Base-by-base conservation (phyloP, 2,113 vertebrate species). In the Anarhynchus alexandrinus region DNA sequence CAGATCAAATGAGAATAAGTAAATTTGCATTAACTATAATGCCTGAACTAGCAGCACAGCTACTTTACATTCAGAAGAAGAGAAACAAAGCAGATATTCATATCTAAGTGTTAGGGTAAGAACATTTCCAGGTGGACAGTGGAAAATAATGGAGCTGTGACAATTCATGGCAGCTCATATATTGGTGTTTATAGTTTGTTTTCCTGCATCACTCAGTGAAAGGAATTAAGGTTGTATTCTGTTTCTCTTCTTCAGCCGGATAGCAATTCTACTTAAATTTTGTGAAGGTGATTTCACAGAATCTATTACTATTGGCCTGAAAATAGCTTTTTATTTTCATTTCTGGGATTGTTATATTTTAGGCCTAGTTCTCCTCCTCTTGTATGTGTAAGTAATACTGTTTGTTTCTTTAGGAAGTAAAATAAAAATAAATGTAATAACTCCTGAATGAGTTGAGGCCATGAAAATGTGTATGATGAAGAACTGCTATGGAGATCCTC, bases 71-170 rank as follows among this genome's bases (percentile, higher is more conserved):
- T 95, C 90, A 73, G 57, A 47, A 45, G 77, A 36, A 86, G 61
- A 86, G 25, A 86, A 61, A 58, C 59, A 86, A 92, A 91, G 57
- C 78, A 82, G 71, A 89, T 81, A 93, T 13, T 73, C 30, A 36
- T 65, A 81, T 92, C 45, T 59, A 54, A 91, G 78, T 17, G 32
- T 77, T 55, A 79, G 17, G 12, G 14, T 81, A 78, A 72, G 88
- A 95, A 72, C 32, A 15, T 76, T 88, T 86, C 59, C 70, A 87
- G 69, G 79, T 94, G 79, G 85, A 86, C 90, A 84, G 80, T 43
- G 51, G 82, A 92, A 94, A 90, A 94, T 86, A 94, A 93, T 93
- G 82, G 82, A 92, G 83, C 43, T 94, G 3, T 78, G 91, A 86
- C 90, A 93, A 62, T 84, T 94, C 86, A 72, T 1, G 2, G 82